These are phyloP conservation scores for Tenrec ecaudatus DNA, from an alignment of 2,113 vertebrate genomes.

Conservation along the genomic window DNA sequence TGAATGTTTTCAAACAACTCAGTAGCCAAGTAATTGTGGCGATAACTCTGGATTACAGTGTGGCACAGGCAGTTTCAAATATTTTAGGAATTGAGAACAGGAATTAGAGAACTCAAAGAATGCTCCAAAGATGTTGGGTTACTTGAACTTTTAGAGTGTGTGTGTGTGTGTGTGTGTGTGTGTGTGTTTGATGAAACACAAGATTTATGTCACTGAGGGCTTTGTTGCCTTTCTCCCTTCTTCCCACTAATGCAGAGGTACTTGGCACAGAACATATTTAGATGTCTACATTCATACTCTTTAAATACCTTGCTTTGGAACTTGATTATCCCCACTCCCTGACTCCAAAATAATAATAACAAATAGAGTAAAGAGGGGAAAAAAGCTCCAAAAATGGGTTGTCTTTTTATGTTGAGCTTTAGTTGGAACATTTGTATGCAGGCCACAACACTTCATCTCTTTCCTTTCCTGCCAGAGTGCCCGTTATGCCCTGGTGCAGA, in stretches of 20 bases:
- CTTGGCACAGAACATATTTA: neutral
- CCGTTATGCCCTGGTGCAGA: neutral
- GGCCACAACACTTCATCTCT: neutral
- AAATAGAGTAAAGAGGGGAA: neutral
- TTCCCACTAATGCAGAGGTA: neutral
- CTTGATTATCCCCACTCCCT: neutral
- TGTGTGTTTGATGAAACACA: too few species aligned
- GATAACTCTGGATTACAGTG: neutral
- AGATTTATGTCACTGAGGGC: neutral
- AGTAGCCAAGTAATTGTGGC: neutral
- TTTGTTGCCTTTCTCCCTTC: neutral
- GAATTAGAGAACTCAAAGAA: neutral
- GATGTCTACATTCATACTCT: slow-evolving; percentile 9
- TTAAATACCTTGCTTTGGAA: slow-evolving; percentile 26
- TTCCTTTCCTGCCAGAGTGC: neutral
- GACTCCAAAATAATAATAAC: neutral
- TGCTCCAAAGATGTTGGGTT: neutral
- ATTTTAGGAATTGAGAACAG: neutral
- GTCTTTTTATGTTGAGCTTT: neutral
- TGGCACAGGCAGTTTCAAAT: neutral
- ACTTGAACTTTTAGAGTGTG: neutral
- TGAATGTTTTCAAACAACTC: neutral
- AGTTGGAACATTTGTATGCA: neutral
- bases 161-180: neutral
- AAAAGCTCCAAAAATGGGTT: neutral